These are phyloP conservation scores for Corbicula japonica DNA, from an alignment of 2,888 invertebrate genomes.

Conservation along the genomic window DNA sequence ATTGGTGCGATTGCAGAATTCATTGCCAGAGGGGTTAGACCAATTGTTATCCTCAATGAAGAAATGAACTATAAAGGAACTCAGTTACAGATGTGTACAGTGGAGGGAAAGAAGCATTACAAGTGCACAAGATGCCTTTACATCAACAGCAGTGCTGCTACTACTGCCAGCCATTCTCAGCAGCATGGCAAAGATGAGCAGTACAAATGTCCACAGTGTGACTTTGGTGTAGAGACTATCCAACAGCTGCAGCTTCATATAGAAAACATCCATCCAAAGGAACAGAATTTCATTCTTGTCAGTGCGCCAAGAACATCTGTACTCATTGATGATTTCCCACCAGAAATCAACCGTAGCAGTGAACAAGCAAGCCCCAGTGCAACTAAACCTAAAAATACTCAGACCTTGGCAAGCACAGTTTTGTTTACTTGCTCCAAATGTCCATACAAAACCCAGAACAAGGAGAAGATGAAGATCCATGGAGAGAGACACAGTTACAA, in stretches of 20 bases:
- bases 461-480: conserved; percentile 67
- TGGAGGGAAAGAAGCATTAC: conserved; percentile 76
- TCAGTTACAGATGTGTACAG: conserved; percentile 73
- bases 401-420: neutral
- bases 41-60: conserved; percentile 66
- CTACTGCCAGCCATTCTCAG: conserved; percentile 74
- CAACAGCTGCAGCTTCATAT: conserved; percentile 77
- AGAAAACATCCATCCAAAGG: conserved; percentile 72
- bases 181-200: conserved; percentile 76
- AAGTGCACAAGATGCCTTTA: conserved; percentile 87
- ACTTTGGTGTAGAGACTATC: conserved; percentile 79
- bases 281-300: conserved; percentile 62
- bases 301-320: conserved; percentile 32
- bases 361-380: neutral
- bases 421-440: conserved; percentile 69
- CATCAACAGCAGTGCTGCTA: conserved; percentile 76
- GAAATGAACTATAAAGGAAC: conserved; percentile 69
- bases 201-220: conserved; percentile 79
- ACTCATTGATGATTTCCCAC: conserved; percentile 42
- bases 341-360: conserved; percentile 42
- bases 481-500: conserved; percentile 54
- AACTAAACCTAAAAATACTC: conserved; percentile 11
- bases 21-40: conserved; percentile 88
- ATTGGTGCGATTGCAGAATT: conserved; percentile 26
- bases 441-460: conserved; percentile 67